phyloP scores from a whole-genome alignment of 2,888 invertebrate genomes.

The Smittia aterrima region DNA sequence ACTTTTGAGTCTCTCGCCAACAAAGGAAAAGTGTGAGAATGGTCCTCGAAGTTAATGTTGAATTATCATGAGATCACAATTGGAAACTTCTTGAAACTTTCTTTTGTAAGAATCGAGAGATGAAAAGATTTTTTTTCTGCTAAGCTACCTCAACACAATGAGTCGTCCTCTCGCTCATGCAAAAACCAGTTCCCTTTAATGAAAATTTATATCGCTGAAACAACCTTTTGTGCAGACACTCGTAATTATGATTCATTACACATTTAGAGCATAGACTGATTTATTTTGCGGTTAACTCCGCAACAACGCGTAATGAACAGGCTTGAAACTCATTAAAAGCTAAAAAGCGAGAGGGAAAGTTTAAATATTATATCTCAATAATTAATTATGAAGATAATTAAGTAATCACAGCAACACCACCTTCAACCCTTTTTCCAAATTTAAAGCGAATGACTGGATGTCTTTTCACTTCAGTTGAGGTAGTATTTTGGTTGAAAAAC shows the following conservation, averaged over 20 bases:
- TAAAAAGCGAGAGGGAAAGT: neutral
- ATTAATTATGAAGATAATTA: constrained; percentile 36
- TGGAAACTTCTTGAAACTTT: too few species aligned
- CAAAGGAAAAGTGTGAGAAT: too few species aligned
- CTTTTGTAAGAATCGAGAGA: too few species aligned
- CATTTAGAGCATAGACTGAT: constrained; percentile 37
- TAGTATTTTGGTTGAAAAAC: too few species aligned
- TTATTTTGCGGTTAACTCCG: constrained; percentile 31
- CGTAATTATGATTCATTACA: constrained; percentile 40
- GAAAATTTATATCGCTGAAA: constrained; percentile 24
- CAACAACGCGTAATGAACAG: neutral
- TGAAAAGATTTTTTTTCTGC: too few species aligned
- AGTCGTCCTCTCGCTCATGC: too few species aligned
- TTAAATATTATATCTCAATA: constrained; percentile 35
- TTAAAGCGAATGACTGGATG: neutral
- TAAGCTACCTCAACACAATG: too few species aligned
- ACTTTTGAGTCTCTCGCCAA: too few species aligned
- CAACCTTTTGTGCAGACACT: constrained; percentile 41
- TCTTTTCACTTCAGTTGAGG: too few species aligned
- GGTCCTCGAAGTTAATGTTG: too few species aligned
- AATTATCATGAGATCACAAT: too few species aligned
- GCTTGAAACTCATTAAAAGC: neutral
- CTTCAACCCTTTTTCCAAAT: neutral
- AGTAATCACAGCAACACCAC: constrained; percentile 14
- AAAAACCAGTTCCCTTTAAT: neutral